Evolutionary conservation across 2,797 vertebrate species (phyloP), one percentile per base, ranked within the genome.

Genomic region (Ptychadena robeensis): DNA sequence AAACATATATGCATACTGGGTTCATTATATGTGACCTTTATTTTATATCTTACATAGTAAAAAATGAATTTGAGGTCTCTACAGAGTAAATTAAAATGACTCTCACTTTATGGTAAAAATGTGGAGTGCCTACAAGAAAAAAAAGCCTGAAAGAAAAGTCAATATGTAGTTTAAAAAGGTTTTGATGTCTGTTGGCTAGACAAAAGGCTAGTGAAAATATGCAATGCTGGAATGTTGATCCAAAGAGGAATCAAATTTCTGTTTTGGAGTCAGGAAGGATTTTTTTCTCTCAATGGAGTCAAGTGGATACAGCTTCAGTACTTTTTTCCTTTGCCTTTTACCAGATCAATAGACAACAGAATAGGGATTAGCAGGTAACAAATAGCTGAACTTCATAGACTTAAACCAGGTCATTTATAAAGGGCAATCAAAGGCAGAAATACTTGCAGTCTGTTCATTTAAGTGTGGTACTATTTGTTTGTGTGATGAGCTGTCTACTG

Each of bases 231-330:
- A 61, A 61, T 61, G 59, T 61, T 61, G 59, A 61, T 61, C 59
- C 59, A 61, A 25, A 61, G 59, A 28, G 59, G 59, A 61, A 61
- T 61, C 59, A 61, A 61, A 61, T 61, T 61, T 61, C 59, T 61
- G 2, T 61, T 61, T 61, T 61, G 59, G 25, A 61, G 59, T 61
- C 59, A 61, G 59, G 59, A 61, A 61, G 25, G 59, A 27, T 61
- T 61, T 61, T 61, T 61, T 61, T 27, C 3, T 61, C 9, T 59
- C 15, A 59, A n/a, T 10, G 22, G 57, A 61, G 59, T 61, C 59
- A 61, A 61, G 59, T 61, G 59, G 59, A 61, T 61, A 59, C n/a
- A 59, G 57, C 22, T 59, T 59, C 57, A 59, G 2, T 59, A 61
- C 59, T 61, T 9, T 28, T 61, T 61, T 61, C 25, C 59, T 28